Evolutionary conservation across 2,113 vertebrate species (phyloP), one percentile per base, ranked within the genome.

Genomic region (Bufo bufo): DNA sequence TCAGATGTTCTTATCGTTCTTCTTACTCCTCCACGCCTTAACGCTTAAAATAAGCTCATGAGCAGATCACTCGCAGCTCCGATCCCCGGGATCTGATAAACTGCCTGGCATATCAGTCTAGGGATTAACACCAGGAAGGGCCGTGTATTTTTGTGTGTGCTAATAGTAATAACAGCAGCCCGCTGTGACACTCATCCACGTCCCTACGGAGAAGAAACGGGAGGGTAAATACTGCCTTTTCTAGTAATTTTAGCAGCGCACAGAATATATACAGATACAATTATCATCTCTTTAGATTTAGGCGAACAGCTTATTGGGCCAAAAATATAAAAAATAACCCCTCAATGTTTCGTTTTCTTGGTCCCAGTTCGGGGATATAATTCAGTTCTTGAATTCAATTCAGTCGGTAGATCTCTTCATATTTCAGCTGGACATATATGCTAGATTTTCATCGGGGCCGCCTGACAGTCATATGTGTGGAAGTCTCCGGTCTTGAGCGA

Each of bases 41-140:
- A 49, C 4, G 71, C 45, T 49, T 17, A 74, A 47, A 74, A 47
- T 74, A 75, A 75, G 72, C 47, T 75, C 72, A 75, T 49, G 72
- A 49, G 17, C 45, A 50, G 72, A 75, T 75, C 47, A 50, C 72
- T 20, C 11, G 4, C 45, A 10, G 47, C 45, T 19, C 45, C 72
- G 49, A 50, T 49, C 72, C 9, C 43, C 9, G 43, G 45, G 45
- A 75, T 75, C 72, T 49, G 72, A 49, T 75, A 75, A 75, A 50
- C 16, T 20, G 72, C 17, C 72, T 50, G 72, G 72, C 72, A 50
- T 50, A 75, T 75, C 72, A 75, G 50, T 75, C 20, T 75, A 75
- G 47, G 72, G 47, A 75, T 75, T 75, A 75, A 75, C 20, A 10
- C 19, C 7, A 20, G 14, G 16, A 49, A 2, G 13, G 17, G 71